Percentiles rank a stretch among this genome's conserved stretches.
Evolutionary conservation across 1,140 invertebrate genomes (phyloP).

Genomic region (Zaprionus ghesquierei): DNA sequence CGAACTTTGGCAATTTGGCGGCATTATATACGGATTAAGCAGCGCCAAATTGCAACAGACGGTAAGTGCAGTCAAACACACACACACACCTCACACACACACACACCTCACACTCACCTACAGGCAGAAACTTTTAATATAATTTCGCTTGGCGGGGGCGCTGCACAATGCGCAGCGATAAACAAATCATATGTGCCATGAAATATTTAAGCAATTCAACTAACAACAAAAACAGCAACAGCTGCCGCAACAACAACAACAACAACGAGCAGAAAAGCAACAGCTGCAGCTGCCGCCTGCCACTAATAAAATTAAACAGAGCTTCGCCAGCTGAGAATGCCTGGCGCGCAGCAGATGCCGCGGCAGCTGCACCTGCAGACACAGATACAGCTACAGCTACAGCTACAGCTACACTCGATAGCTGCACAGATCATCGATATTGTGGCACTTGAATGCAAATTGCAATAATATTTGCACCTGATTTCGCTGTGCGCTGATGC

Average conservation of each 20-base stretch:
- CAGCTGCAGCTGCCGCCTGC: slow-evolving; percentile 18
- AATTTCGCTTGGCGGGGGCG: slow-evolving; percentile 3
- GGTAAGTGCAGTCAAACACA: slow-evolving; percentile 48
- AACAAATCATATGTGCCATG: slow-evolving; percentile 41
- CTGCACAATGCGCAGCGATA: too few relatives aligned
- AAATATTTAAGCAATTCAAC: slow-evolving; percentile 61
- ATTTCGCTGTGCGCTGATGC: slow-evolving; percentile 56
- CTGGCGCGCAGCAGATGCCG: slow-evolving; percentile 26
- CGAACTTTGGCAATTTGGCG: slow-evolving; percentile 70
- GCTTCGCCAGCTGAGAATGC: slow-evolving; percentile 34
- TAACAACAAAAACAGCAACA: slow-evolving; percentile 32
- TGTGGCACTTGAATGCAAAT: slow-evolving; percentile 46
- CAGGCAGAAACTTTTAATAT: slow-evolving; percentile 26
- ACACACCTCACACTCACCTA: slow-evolving; percentile 1
- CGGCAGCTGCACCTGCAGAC: slow-evolving; percentile 3
- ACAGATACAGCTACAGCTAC: neutral
- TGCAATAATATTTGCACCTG: slow-evolving; percentile 78
- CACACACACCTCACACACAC: neutral
- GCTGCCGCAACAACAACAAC: slow-evolving; percentile 14
- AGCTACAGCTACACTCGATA: slow-evolving; percentile 10
- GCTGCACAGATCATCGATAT: slow-evolving; percentile 19
- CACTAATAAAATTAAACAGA: slow-evolving; percentile 73
- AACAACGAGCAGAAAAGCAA: neutral
- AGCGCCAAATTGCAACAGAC: slow-evolving; percentile 71
- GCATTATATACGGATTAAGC: slow-evolving; percentile 71